A percentile compares a stretch with the other conserved stretches of the same genome.
These are phyloP conservation scores for Thymelicus sylvestris DNA, from an alignment of 2,888 invertebrate species.

Conservation along the genomic window DNA sequence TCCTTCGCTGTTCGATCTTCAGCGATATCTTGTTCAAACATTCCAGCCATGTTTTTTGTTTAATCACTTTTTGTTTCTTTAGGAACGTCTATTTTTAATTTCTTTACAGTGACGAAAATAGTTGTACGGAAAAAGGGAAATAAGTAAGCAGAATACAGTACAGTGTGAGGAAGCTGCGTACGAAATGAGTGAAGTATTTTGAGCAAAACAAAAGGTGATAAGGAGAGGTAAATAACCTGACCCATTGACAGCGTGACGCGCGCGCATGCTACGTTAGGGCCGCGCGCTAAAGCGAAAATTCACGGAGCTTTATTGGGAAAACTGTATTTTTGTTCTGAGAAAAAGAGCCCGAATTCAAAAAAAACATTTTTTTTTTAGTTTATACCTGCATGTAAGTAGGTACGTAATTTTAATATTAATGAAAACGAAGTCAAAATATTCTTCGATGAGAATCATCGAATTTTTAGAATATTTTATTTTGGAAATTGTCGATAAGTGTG, in stretches of 20 bases:
- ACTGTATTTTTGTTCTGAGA: neutral
- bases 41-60: constrained; percentile 43
- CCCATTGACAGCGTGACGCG: constrained; percentile 77
- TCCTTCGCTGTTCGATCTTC: constrained; percentile 70
- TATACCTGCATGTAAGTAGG: no score
- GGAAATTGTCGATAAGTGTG: no score
- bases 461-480: no score
- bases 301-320: neutral
- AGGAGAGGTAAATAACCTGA: constrained; percentile 83
- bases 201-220: constrained; percentile 84
- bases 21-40: constrained; percentile 70
- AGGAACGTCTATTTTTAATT: constrained; percentile 21
- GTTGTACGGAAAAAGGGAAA: neutral
- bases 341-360: neutral
- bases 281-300: constrained; percentile 5
- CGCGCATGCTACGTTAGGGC: constrained; percentile 47
- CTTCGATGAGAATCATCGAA: no score
- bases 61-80: constrained; percentile 38
- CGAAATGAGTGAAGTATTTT: constrained; percentile 71
- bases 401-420: no score
- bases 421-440: no score
- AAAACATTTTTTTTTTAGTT: no score
- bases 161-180: constrained; percentile 43
- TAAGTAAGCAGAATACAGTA: constrained; percentile 22
- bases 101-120: constrained; percentile 11